Evolutionary conservation across 2,113 vertebrate genomes (phyloP).

Genomic region (Upupa epops): DNA sequence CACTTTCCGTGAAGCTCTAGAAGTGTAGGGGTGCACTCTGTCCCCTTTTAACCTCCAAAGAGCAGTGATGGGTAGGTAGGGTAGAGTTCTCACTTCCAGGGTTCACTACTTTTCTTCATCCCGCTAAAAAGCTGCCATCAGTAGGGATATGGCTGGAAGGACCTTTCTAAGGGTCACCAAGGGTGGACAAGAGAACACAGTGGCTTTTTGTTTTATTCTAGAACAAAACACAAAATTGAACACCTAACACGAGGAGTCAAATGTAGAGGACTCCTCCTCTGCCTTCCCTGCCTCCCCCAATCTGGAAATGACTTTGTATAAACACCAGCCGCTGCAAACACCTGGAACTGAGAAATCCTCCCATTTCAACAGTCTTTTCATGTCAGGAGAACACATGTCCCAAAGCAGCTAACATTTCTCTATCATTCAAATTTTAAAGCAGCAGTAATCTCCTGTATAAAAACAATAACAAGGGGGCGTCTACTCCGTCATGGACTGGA

Average conservation of each 20-base stretch:
- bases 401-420: neutral
- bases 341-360: neutral
- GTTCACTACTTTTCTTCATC: neutral
- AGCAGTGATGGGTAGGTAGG: neutral
- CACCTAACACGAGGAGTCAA: neutral
- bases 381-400: neutral
- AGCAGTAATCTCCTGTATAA: neutral
- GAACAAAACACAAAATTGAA: neutral
- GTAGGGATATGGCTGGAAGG: neutral
- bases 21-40: neutral
- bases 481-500: neutral
- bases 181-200: neutral
- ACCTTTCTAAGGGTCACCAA: neutral
- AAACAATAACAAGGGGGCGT: neutral
- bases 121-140: neutral
- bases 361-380: neutral
- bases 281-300: neutral
- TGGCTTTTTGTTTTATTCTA: neutral
- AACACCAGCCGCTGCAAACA: neutral
- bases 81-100: neutral
- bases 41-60: neutral
- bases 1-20: slow-evolving; percentile 34
- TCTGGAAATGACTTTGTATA: neutral
- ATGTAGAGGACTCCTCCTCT: neutral
- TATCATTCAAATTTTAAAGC: neutral